Base-by-base conservation (phyloP, 2,888 invertebrate species). In the Caenorhabditis panamensis region DNA sequence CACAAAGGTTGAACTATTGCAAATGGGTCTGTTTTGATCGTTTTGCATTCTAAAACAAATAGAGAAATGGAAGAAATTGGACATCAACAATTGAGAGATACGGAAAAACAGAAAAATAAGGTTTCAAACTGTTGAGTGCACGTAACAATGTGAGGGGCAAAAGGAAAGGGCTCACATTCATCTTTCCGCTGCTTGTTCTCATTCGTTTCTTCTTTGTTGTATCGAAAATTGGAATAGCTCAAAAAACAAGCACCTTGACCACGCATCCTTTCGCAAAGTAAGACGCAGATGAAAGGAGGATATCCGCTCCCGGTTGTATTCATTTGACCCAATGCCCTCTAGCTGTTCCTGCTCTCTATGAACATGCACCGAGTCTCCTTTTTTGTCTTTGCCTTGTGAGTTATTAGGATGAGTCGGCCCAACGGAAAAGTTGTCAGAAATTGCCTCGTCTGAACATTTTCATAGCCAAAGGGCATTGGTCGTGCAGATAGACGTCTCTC, bases 261-360 rank as follows among this genome's bases (percentile, higher is more conserved):
- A n/a, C 26, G 37, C 44, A 41, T 41, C 41, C 41, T 41, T 37
- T 16, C 28, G n/a, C 24, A 28, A 20, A 37, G 51, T 61, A 28
- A 53, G 71, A 71, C 44, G 61, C 71, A 72, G 62, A 63, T 54
- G 72, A 28, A 63, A 53, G 56, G 36, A 72, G 63, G 63, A 58
- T 72, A 72, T 72, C 71, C 71, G 16, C 54, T 63, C 56, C 26
- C 36, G 56, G 47, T 72, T 72, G 62, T 72, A 54, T 72, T 71
- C 71, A 71, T 62, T 71, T 69, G 41, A 61, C 68, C 56, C 36
- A 41, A 1, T 37, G 71, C 71, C 28, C 41, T 62, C 62, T 37
- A 41, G 61, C 62, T 62, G 62, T 71, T 71, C 62, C 51, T 61
- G 71, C 51, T 41, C 54, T 54, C 28, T 28, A 44, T 51, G 51